Base-by-base conservation (phyloP, 2,888 invertebrate species). In the Bembecia ichneumoniformis region DNA sequence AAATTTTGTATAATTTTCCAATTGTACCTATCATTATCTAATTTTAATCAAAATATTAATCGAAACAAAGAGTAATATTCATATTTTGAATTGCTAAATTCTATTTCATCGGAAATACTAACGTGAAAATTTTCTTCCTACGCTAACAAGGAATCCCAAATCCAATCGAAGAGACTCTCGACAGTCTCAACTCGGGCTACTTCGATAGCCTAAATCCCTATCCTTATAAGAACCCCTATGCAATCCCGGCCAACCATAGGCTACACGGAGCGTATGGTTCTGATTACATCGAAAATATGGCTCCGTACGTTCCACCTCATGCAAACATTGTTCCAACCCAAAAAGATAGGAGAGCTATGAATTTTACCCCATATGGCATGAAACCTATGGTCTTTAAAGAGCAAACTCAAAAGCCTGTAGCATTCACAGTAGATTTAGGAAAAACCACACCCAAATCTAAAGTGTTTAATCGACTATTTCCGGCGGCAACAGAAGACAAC, bases 181-280 rank as follows among this genome's bases (percentile, higher is more conserved):
- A 87, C 58, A 86, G 84, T 58, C 58, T 86, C 17, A 80, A 79
- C 54, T 80, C 80, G 5, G 82, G 82, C 59, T 84, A 74, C 51
- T 84, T 77, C 60, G 87, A 87, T 57, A 87, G 87, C 56, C 68
- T 88, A 10, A 87, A 87, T 55, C 86, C 87, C 54, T 84, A 75
- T 50, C 64, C 82, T 0, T 77, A 77, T 56, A 87, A 86, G 66
- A 88, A 86, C 66, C 87, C 87, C 58, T 88, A 88, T 59, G 88
- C 84, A 56, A 88, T 88, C 55, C 88, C 88, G 40, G 88, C 87
- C 3, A 86, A 86, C 55, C 79, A 82, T 53, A 82, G 72, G 51
- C 65, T 67, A 3, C 28, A 28, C 28, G 28, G 28, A 9, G 28
- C 28, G 7, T 28, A 28, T 4, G 63, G 84, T 51, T 84, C 87